Evolutionary conservation across 2,113 vertebrate genomes (phyloP).

Genomic region (Eretmochelys imbricata): DNA sequence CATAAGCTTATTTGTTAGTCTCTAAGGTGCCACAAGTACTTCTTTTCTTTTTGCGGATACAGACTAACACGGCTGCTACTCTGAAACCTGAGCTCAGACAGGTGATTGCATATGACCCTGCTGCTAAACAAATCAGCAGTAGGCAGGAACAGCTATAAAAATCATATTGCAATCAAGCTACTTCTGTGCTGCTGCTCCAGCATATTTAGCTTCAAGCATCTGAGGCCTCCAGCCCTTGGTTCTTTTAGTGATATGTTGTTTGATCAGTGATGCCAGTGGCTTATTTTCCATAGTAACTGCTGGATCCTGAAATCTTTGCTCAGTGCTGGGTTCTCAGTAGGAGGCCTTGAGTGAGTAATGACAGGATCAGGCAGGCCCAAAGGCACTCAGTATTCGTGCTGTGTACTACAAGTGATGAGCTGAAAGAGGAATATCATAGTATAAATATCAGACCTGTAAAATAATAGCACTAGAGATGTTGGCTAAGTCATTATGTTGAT

Average conservation of each 20-base stretch:
- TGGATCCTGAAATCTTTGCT: neutral
- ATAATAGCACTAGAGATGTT: neutral
- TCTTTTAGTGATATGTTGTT: neutral
- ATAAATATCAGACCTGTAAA: neutral
- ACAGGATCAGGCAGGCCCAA: neutral
- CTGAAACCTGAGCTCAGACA: neutral
- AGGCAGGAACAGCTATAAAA: neutral
- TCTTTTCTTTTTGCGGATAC: no score
- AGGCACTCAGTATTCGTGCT: neutral
- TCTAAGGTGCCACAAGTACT: no score
- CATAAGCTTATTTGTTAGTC: no score
- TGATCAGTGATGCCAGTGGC: neutral
- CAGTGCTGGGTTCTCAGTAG: neutral
- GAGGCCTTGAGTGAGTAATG: neutral
- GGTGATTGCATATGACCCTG: neutral
- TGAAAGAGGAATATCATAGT: neutral
- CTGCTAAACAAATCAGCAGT: neutral
- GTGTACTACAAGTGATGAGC: neutral
- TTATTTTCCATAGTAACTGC: neutral
- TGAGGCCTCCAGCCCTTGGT: neutral
- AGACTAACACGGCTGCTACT: no score
- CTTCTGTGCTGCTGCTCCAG: neutral
- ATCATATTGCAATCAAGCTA: fast-evolving
- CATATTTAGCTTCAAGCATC: neutral
- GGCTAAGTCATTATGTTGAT: neutral